Evolutionary conservation across 2,797 vertebrate species (phyloP).

Genomic region (Mico argentatus): DNA sequence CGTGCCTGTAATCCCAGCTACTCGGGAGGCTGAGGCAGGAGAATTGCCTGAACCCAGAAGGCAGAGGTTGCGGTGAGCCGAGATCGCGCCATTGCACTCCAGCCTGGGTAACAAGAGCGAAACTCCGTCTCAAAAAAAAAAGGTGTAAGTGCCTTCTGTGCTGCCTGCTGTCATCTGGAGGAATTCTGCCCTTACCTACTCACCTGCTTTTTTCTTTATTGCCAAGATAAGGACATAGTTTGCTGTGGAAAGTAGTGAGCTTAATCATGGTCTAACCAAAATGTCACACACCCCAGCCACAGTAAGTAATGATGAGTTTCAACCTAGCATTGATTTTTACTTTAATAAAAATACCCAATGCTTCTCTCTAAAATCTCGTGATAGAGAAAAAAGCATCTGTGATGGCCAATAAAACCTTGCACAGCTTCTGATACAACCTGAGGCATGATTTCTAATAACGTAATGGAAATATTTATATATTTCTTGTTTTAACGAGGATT

Average conservation of each 20-base stretch:
- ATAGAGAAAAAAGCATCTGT: not conserved
- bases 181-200: conserved; percentile 93
- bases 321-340: not conserved
- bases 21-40: no score
- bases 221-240: conserved; percentile 89
- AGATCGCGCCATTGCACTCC: no score
- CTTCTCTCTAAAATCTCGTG: not conserved
- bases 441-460: not conserved
- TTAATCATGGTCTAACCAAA: not conserved
- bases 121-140: conserved; percentile 54
- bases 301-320: not conserved
- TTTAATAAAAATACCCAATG: not conserved
- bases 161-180: conserved; percentile 92
- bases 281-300: no score
- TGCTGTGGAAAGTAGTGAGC: conserved; percentile 63
- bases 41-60: no score
- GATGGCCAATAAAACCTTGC: not conserved
- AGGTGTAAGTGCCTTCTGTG: conserved; percentile 90
- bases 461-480: not conserved
- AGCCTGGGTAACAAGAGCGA: no score
- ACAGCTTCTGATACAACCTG: not conserved
- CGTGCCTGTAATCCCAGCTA: conserved; percentile 53
- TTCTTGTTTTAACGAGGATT: not conserved
- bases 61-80: no score
- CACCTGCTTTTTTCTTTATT: conserved; percentile 91